phyloP scores from a whole-genome alignment of 2,113 vertebrate species.

The Osmerus eperlanus region DNA sequence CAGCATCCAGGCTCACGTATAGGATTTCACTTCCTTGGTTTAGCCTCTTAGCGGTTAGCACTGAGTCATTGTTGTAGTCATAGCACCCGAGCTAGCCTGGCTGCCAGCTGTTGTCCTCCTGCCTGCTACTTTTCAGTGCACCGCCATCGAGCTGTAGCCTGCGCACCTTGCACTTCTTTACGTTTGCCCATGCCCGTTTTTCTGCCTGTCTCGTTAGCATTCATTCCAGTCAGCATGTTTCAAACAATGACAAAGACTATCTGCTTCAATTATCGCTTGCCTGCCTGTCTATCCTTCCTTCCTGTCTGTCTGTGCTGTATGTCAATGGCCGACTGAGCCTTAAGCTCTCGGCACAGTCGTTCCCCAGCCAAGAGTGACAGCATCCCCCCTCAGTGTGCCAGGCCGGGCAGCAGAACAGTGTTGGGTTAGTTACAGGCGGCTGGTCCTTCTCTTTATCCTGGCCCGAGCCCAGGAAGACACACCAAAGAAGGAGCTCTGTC shows the following conservation, averaged over 20 bases:
- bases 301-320: slow-evolving; percentile 21
- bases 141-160: slow-evolving; percentile 4
- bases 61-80: slow-evolving; percentile 26
- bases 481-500: background rate
- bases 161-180: too few relatives aligned
- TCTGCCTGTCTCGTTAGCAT: too few relatives aligned
- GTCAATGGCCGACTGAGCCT: slow-evolving; percentile 8
- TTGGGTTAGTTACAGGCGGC: too few relatives aligned
- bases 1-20: background rate
- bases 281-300: slow-evolving; percentile 18
- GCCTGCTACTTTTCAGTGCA: background rate
- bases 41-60: slow-evolving; percentile 13
- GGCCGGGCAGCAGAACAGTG: too few relatives aligned
- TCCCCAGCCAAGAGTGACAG: slow-evolving; percentile 23
- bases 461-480: background rate
- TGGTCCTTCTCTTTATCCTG: background rate
- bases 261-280: too few relatives aligned
- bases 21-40: background rate
- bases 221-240: too few relatives aligned
- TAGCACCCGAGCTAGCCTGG: slow-evolving; percentile 9
- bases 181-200: too few relatives aligned
- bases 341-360: slow-evolving; percentile 14
- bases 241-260: too few relatives aligned
- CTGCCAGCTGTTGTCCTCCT: slow-evolving; percentile 24
- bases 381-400: background rate